Evolutionary conservation across 1,140 invertebrate genomes (phyloP).

Genomic region (Danaus melanippus): DNA sequence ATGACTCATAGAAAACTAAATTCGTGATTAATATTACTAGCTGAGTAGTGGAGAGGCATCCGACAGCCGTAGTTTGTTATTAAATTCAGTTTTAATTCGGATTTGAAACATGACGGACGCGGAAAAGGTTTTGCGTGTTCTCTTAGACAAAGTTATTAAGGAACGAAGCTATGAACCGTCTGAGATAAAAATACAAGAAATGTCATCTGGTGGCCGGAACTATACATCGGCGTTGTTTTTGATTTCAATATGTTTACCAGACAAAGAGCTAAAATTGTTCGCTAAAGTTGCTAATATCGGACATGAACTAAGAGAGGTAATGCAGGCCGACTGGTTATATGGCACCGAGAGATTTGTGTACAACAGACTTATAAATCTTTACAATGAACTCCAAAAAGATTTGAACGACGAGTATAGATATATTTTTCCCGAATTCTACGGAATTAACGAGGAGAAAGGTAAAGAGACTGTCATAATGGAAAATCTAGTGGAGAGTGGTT

Average conservation of each 20-base stretch:
- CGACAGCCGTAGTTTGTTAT: not conserved
- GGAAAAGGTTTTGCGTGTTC: conserved; percentile 25
- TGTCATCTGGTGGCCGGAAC: conserved; percentile 34
- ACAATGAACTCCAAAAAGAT: conserved; percentile 32
- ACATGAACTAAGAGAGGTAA: conserved; percentile 20
- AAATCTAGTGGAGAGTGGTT: conserved; percentile 35
- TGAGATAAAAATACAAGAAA: conserved; percentile 21
- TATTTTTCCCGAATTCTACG: conserved; percentile 41
- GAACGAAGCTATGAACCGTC: conserved; percentile 18
- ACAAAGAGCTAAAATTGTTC: conserved; percentile 37
- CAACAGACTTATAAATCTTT: conserved; percentile 30
- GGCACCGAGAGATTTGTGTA: conserved; percentile 40
- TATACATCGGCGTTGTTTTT: conserved; percentile 37
- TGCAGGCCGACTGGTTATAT: conserved; percentile 34
- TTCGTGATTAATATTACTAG: too few relatives aligned
- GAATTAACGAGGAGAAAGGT: conserved; percentile 14
- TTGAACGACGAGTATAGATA: conserved; percentile 27
- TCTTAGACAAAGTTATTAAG: conserved; percentile 29
- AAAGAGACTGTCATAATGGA: conserved; percentile 43
- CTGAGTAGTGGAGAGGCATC: too few relatives aligned
- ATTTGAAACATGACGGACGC: conserved; percentile 29
- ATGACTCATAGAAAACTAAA: too few relatives aligned
- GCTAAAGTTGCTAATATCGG: conserved; percentile 42
- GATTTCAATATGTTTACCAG: conserved; percentile 18
- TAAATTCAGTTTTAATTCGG: conserved; percentile 16